Evolutionary conservation across 2,888 invertebrate genomes (phyloP), one percentile per base, ranked within the genome.

Genomic region (Mythimna vitellina): DNA sequence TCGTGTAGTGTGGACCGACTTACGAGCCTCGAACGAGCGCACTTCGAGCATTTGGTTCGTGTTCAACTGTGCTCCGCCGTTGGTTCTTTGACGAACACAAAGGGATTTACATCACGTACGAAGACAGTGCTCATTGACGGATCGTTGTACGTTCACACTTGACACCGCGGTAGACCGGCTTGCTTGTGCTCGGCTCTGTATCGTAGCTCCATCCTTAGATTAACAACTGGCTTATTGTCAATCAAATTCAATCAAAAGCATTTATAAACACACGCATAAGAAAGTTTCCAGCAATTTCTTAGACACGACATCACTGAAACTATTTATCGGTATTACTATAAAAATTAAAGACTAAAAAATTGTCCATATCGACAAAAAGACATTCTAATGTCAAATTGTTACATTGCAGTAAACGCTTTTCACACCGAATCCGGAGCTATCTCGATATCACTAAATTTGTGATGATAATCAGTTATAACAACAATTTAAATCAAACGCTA

Each of bases 401-500:
- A 10, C 20, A 10, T 17, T 46, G 7, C 8, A 17, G 17, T 51
- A 64, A 80, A 76, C 42, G 20, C 12, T 71, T 67, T 72, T 65
- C 66, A 58, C 57, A 10, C 57, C n/a, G 4, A 58, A 29, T 46
- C 10, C 12, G 29, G 53, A 29, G 25, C 49, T 42, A 38, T 7
- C 57, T 63, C 22, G 61, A 63, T 76, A 74, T 77, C 83, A 80
- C 66, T 14, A 20, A 57, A 70, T 78, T 67, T 66, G 29, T 70
- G 62, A 83, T 80, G 70, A 20, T 82, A 82, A 82, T 80, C 53
- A 9, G 42, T 73, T 54, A 69, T 69, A 76, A 68, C 65, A 68
- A 62, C 38, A 35, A 61, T 65, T 65, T 65, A 20, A 25, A 64
- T 38, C 35, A 6, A 14, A 57, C 62, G 35, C 60, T 54, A 46